Evolutionary conservation across 2,888 invertebrate species (phyloP), one percentile per base, ranked within the genome.

Genomic region (Troilus luridus): DNA sequence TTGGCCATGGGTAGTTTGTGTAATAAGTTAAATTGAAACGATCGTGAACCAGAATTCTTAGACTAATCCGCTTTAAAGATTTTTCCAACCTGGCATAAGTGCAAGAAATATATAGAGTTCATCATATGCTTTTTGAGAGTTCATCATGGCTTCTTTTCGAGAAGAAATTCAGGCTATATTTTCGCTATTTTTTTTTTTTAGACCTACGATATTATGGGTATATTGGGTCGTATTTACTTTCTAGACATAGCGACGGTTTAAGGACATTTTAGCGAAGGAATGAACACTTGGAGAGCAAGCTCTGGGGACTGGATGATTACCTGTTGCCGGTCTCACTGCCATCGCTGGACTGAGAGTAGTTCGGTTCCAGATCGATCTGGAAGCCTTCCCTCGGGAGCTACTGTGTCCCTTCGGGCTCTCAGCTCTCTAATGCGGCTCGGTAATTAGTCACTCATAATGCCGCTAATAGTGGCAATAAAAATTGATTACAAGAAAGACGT

Each of bases 321-420:
- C 89, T 89, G 89, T 89, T 89, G 89, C 89, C 89, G 89, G 89
- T 64, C 89, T 14, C 21, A 89, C 54, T 64, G 89, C 89, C 89
- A 89, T 89, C 62, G 89, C 67, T 64, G 64, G 60, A 89, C 89
- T 89, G 89, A 54, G 64, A 64, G 89, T 41, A 54, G 64, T 64
- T 64, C 41, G 88, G 88, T n/a, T 9, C 5, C 21, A 12, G 89
- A 89, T 89, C 89, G 89, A 89, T 89, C 64, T 64, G 67, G 85
- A 85, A 85, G n/a, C 85, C n/a, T 77, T 85, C 67, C 64, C 89
- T 54, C 67, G 27, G 14, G 67, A 54, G 21, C 19, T 67, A 89
- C 21, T 67, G 21, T 21, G 27, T 24, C 62, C 27, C 60, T 62
- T 41, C 41, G 56, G 56, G 21, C n/a, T 58, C 21, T 56, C 21